A percentile compares a stretch with the other conserved stretches of the same genome.
Conservation (phyloP, 2,888 invertebrate species). For the Macrosiphum euphorbiae region DNA sequence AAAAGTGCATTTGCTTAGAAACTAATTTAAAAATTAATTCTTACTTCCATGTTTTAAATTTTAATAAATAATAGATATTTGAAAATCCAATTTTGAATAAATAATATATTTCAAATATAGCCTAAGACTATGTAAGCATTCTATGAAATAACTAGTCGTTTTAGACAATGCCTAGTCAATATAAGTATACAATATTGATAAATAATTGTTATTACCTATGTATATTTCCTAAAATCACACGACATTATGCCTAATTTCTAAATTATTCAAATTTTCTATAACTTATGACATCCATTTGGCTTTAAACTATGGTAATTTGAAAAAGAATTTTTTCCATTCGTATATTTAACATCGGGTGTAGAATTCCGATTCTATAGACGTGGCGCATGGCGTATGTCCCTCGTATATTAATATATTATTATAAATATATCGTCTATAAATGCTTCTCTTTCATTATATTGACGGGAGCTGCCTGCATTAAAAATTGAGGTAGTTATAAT, state of each 20-base stretch:
- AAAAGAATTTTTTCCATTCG: neutral
- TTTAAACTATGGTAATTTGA: neutral
- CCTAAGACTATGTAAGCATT: neutral
- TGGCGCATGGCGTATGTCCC: neutral
- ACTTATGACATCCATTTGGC: neutral
- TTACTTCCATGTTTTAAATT: neutral
- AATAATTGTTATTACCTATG: neutral
- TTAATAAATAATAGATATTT: neutral
- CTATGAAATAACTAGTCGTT: neutral
- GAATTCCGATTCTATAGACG: conserved; percentile 20
- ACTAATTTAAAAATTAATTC: neutral
- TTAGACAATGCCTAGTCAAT: neutral
- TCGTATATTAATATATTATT: conserved; percentile 10
- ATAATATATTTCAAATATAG: neutral
- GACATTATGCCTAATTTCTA: neutral
- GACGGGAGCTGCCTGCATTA: conserved; percentile 36
- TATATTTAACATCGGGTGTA: neutral
- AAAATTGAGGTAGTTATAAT: conserved; percentile 65
- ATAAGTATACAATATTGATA: neutral
- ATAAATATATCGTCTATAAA: conserved; percentile 43
- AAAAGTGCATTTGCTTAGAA: neutral
- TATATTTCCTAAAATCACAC: neutral
- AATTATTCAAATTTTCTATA: neutral
- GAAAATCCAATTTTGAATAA: neutral
- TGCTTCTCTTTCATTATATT: conserved; percentile 47